Percentiles rank a stretch among this genome's conserved stretches.
phyloP scores from a whole-genome alignment of 2,797 vertebrate genomes.

The Allobates femoralis region DNA sequence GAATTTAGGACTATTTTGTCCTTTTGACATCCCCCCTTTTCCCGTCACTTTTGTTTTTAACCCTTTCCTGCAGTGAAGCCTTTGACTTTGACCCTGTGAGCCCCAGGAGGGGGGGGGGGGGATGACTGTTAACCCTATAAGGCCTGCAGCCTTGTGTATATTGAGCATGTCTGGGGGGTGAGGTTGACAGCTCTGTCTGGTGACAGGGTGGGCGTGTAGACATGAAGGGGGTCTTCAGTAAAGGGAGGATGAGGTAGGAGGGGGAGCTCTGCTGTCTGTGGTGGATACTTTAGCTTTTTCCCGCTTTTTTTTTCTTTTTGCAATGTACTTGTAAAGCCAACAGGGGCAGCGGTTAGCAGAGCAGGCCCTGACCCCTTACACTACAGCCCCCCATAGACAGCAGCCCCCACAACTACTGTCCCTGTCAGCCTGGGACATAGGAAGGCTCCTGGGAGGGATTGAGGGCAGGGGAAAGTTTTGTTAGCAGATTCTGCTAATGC shows the following conservation, averaged over 20 bases:
- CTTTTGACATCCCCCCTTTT: background rate
- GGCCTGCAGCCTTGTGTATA: background rate
- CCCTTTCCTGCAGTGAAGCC: background rate
- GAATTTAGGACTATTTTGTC: slow-evolving; percentile 2
- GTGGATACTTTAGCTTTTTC: background rate
- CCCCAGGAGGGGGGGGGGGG: too few relatives aligned
- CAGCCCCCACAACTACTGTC: slow-evolving; percentile 7
- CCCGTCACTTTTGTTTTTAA: background rate
- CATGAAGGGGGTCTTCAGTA: slow-evolving; percentile 41
- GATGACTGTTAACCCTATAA: background rate
- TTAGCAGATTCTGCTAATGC: background rate
- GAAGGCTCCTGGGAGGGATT: slow-evolving; percentile 13
- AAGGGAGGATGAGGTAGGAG: slow-evolving; percentile 30
- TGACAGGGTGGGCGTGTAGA: slow-evolving; percentile 56
- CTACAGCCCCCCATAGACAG: slow-evolving; percentile 24
- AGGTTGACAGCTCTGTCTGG: slow-evolving; percentile 71
- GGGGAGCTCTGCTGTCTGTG: slow-evolving; percentile 37
- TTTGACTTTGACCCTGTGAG: background rate
- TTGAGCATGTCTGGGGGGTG: slow-evolving; percentile 37
- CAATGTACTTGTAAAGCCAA: slow-evolving; percentile 77
- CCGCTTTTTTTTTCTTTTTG: slow-evolving; percentile 67
- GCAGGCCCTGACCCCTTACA: slow-evolving; percentile 14
- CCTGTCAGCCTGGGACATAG: slow-evolving; percentile 5
- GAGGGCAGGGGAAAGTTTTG: slow-evolving; percentile 1
- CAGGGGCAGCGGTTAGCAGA: slow-evolving; percentile 43